Base-by-base conservation (phyloP, 2,113 vertebrate species). In the Oncorhynchus nerka region DNA sequence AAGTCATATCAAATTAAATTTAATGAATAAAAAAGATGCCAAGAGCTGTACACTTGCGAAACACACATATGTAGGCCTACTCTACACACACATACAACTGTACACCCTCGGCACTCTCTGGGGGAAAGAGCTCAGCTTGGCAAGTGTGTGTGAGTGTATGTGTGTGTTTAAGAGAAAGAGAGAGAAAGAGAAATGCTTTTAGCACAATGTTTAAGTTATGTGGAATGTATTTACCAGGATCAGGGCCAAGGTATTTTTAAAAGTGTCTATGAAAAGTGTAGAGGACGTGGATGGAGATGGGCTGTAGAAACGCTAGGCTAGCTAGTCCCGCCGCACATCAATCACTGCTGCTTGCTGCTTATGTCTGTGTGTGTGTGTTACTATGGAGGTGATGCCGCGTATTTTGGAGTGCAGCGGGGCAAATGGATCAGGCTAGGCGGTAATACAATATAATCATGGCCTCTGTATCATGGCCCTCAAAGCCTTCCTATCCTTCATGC, bases 1-100 rank as follows among this genome's bases (percentile, higher is more conserved):
- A 91, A 45, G 86, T 89, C 81, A 80, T 88, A 87, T 90, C 85
- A 87, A 86, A 90, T 90, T 83, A 85, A 86, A 85, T 86, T 74
- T 79, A 88, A 89, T 75, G 74, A 87, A 89, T 86, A 79, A 75
- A 87, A 86, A 82, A 76, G 20, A n/a, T 32, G 86, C 84, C 83
- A 89, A 79, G 83, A 87, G 67, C 59, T 72, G n/a, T 48, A 71
- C 68, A 64, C 78, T 67, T 79, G 66, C 69, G 28, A 73, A 71
- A 79, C 69, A 24, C 24, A 57, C 24, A 71, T 26, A 30, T 16
- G 16, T 22, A 72, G 4, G 11, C 49, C 4, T 49, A 59, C 13
- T 28, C 30, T 51, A 70, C 39, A 62, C n/a, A 75, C 16, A 3
- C 77, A 61, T 12, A 70, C 73, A 83, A 75, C 57, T 65, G 69